phyloP scores from a whole-genome alignment of 2,888 invertebrate genomes.

The Epinotia bilunana region DNA sequence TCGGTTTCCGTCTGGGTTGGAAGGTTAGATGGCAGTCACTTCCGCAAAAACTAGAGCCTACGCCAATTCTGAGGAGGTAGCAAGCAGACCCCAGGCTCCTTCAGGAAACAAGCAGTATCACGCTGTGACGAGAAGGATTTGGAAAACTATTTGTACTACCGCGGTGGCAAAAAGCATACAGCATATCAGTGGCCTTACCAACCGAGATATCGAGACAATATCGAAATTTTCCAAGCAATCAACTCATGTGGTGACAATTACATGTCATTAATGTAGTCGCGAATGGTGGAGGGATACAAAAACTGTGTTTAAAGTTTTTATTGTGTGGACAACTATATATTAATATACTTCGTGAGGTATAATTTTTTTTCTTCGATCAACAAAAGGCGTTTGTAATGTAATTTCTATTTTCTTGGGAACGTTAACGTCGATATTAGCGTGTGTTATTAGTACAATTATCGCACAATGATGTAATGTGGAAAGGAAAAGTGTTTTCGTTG shows the following conservation, averaged over 20 bases:
- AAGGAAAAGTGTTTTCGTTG: constrained; percentile 22
- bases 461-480: constrained; percentile 28
- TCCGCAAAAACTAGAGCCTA: no score
- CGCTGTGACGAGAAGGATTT: no score
- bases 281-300: neutral
- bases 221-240: neutral
- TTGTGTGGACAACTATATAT: neutral
- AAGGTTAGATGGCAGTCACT: no score
- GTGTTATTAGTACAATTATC: constrained; percentile 28
- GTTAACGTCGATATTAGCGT: constrained; percentile 26
- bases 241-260: neutral
- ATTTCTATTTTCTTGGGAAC: constrained; percentile 42
- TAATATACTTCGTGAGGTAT: constrained; percentile 13
- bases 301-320: neutral
- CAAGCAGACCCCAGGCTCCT: no score
- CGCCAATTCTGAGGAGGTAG: no score
- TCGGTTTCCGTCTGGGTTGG: no score
- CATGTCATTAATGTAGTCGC: constrained; percentile 6
- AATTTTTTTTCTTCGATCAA: constrained; percentile 27
- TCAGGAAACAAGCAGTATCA: no score
- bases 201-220: neutral
- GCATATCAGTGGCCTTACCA: no score
- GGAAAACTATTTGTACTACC: no score
- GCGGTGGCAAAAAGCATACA: no score
- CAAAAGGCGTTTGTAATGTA: constrained; percentile 32